Evolutionary conservation across 2,797 vertebrate species (phyloP), one percentile per base, ranked within the genome.

Genomic region (Sebastes reedi): DNA sequence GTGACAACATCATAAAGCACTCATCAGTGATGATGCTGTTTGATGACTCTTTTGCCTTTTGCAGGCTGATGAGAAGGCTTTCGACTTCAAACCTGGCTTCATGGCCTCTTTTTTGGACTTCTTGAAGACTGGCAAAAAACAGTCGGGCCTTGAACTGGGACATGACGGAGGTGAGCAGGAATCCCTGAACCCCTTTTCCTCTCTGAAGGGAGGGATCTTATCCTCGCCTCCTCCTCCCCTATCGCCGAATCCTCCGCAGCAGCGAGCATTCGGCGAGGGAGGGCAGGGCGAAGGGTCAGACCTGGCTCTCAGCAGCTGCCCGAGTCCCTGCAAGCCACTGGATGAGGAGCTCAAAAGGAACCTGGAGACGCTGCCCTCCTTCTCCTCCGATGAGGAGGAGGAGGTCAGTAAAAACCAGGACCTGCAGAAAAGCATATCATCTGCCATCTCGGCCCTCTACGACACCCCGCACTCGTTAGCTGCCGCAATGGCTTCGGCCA

Each of bases 361-460:
- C 92, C 94, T 98, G 60, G 97, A 98, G 94, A 97, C 97, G 0
- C 90, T 98, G 72, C 97, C 97, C 0, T 98, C 97, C 6, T 98
- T 98, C 89, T 98, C 97, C 36, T 98, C 97, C 0, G 97, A 98
- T 0, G 97, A 98, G 89, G 97, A 98, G 81, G 97, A 98, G 83
- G 97, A 98, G 0, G 97, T 98, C 65, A 97, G 97, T 88, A 98
- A 98, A 92, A 98, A 98, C 90, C 96, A 97, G 89, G 97, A 98
- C 85, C 94, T 98, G 58, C 97, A 98, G 93, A 97, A 98, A 87
- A 98, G 97, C 94, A 98, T 98, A 86, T 97, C 97, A 4, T 98
- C 97, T 0, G 97, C 97, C 82, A 98, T 98, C 90, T 98, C 97
- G 0, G 97, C 97, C 4, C 97, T 98, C 4, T 97, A 98, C 0